A percentile compares a stretch with the other conserved stretches of the same genome.
Evolutionary conservation across 2,797 vertebrate genomes (phyloP).

Genomic region (Esox lucius): DNA sequence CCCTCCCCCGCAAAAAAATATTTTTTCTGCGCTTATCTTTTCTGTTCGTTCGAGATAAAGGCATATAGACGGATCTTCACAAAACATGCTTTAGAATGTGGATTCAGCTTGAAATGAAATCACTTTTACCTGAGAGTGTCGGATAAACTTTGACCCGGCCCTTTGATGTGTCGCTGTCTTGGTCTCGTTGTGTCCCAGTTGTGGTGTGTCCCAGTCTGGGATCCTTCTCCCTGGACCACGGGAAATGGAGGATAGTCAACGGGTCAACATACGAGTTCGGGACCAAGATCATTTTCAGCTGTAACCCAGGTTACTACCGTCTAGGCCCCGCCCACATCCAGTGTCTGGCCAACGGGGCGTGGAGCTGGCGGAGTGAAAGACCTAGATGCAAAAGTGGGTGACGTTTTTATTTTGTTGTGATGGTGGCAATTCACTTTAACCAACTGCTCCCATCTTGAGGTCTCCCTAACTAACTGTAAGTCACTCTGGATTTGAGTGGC

Average conservation of each 20-base stretch:
- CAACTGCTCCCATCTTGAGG: background rate
- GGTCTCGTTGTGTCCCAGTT: constrained; percentile 65
- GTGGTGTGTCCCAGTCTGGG: constrained; percentile 94
- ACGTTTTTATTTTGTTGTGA: background rate
- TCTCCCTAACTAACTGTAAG: background rate
- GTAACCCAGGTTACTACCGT: constrained; percentile 95
- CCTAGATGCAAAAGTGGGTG: constrained; percentile 94
- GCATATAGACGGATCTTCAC: no score
- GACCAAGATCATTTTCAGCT: constrained; percentile 96
- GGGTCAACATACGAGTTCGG: constrained; percentile 95
- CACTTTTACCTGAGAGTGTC: no score
- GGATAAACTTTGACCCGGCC: no score
- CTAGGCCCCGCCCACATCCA: constrained; percentile 93
- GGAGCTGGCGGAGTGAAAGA: constrained; percentile 97
- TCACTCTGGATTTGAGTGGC: no score
- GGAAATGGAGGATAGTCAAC: constrained; percentile 95
- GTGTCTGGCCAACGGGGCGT: constrained; percentile 92
- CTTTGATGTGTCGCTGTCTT: background rate
- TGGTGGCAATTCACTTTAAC: no score
- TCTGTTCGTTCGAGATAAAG: no score
- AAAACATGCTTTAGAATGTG: no score
- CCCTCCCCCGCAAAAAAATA: no score
- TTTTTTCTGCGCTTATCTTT: no score
- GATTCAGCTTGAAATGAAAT: no score
- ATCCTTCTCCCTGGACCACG: constrained; percentile 95